These are phyloP conservation scores for Cheilosia impressa DNA, from an alignment of 2,888 invertebrate species.

Conservation along the genomic window DNA sequence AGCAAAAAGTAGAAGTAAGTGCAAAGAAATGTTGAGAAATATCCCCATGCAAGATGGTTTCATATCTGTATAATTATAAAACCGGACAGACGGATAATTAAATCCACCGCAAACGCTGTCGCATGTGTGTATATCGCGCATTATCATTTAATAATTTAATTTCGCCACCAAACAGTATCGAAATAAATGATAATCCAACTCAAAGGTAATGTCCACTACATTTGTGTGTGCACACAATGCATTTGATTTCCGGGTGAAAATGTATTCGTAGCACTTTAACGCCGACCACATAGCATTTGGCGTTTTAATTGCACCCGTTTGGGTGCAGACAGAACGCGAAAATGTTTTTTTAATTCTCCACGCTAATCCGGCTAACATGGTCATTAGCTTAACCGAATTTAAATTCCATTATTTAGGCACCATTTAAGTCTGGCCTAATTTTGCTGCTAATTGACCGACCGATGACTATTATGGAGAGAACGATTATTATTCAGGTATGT, in stretches of 20 bases:
- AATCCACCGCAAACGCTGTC: no score
- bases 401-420: slow-evolving; percentile 41
- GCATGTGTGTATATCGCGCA: background rate
- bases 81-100: no score
- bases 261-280: slow-evolving; percentile 29
- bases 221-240: background rate
- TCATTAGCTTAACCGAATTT: slow-evolving; percentile 49
- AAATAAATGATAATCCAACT: slow-evolving; percentile 22
- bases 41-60: no score
- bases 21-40: no score
- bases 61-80: no score
- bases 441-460: slow-evolving; percentile 2
- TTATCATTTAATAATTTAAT: background rate
- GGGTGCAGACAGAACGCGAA: slow-evolving; percentile 7
- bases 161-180: background rate
- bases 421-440: slow-evolving; percentile 18
- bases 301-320: slow-evolving; percentile 20
- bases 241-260: slow-evolving; percentile 9
- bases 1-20: no score
- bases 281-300: slow-evolving; percentile 12
- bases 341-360: slow-evolving; percentile 44
- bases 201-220: slow-evolving; percentile 3
- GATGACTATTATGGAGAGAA: background rate
- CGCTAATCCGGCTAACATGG: slow-evolving; percentile 28
- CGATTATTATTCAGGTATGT: no score